Conservation (phyloP, 2,888 invertebrate genomes). For the Urechis unicinctus region DNA sequence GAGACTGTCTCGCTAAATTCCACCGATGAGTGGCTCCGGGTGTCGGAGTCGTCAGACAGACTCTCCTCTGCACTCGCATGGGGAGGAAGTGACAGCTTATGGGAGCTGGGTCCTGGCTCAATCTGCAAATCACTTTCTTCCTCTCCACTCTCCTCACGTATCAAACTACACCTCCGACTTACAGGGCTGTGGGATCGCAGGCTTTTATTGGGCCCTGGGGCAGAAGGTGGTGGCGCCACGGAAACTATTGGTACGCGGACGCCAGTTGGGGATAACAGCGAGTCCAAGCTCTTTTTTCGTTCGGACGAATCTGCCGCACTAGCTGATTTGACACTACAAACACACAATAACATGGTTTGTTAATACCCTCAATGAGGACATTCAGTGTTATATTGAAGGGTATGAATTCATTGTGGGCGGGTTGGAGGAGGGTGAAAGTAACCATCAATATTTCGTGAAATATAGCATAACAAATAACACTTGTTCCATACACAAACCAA, state of each 20-base stretch:
- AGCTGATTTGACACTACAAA: neutral
- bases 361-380: no score
- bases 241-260: no score
- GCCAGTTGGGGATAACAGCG: neutral
- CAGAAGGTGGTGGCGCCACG: conserved; percentile 2
- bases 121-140: conserved; percentile 49
- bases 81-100: neutral
- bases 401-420: no score
- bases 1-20: conserved; percentile 6
- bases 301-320: no score
- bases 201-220: neutral
- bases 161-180: neutral
- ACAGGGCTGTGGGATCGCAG: neutral
- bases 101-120: neutral
- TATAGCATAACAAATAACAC: no score
- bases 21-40: conserved; percentile 1
- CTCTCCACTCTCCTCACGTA: conserved; percentile 83
- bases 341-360: no score
- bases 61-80: neutral
- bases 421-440: no score
- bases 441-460: no score
- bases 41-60: conserved; percentile 12
- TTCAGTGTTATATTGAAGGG: no score
- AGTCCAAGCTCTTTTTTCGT: neutral
- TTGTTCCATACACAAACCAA: no score